Base-by-base conservation (phyloP, 1,140 invertebrate genomes). In the Cydia amplana region DNA sequence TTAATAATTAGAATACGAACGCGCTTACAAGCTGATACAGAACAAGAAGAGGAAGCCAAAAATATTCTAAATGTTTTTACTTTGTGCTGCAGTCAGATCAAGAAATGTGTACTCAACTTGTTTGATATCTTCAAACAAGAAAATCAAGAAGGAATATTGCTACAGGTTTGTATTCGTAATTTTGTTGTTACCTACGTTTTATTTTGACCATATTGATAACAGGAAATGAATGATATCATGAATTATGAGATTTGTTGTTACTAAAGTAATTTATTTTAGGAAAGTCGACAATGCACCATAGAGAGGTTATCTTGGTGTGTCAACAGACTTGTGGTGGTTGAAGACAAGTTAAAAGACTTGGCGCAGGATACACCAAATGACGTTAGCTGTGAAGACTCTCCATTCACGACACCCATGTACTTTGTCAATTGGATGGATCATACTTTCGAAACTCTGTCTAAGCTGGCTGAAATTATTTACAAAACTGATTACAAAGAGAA, bases 381-480 rank as follows among this genome's bases (percentile, higher is more conserved):
- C 73, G 70, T 78, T 14, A 79, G 76, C 67, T 67, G 64, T 43
- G 75, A 88, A 75, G 82, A 88, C 46, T 84, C 85, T 25, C 76
- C 87, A 9, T 75, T 87, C 64, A 73, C 79, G 2, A 81, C 84
- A 18, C 83, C 82, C 7, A 90, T 93, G 88, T 90, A 91, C 75
- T 93, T 93, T 89, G 89, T 93, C 4, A 91, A 91, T 75, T 93
- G 91, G 91, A 91, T 93, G 77, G 91, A 93, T 74, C 86, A 93
- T 77, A 88, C 91, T 77, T 93, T 91, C 85, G 87, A 93, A 40
- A 74, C 88, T 60, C 82, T 93, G 3, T 78, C 79, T 28, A 88
- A 88, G 82, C 74, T 93, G 6, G 80, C 88, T 10, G 75, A 81
- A 74, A 72, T 84, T 63, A 78, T 91, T 16, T 91, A 88, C 70